Evolutionary conservation across 2,888 invertebrate species (phyloP), one percentile per base, ranked within the genome.

Genomic region (Drosophila mulleri): DNA sequence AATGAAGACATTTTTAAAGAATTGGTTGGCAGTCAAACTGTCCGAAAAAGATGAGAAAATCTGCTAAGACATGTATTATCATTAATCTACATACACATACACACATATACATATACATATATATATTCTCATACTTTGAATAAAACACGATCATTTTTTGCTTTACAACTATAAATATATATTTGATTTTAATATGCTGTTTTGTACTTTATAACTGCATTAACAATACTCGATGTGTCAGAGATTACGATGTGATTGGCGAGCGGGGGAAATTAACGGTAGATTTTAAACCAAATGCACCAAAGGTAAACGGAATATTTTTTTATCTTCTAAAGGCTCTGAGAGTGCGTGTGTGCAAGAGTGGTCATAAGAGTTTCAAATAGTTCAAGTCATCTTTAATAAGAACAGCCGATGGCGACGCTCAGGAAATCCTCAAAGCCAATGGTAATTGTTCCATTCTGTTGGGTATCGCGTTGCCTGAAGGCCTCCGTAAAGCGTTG

Each of bases 401-500:
- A 84, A 1, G 96, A 95, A 91, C 96, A 96, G 87, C 95, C 96
- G 50, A 98, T 94, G 39, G 97, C 97, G 82, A 98, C 94, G 72
- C 94, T 95, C 53, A 99, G 94, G 90, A 98, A 98, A 90, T 98
- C 98, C 94, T 98, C 98, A 91, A 98, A 98, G 32, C 94, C 95
- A 90, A 98, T 96, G 2, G 96, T 96, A 60, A 98, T 97, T 9
- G 95, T 94, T 41, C 98, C 98, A 85, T 95, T 96, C 93, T 96
- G 95, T 80, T 96, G 95, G 0, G 95, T 94, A 91, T 98, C 98
- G 60, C 96, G 95, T 63, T 94, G 94, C 87, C 96, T 94, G 92
- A 98, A 98, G 26, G 97, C 97, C 91, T 98, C 98, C 39, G 96
- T 97, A 79, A 97, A 97, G 73, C 96, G 95, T 91, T 98, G 98